Base-by-base conservation (phyloP, 1,140 invertebrate genomes). In the Heliothis virescens region DNA sequence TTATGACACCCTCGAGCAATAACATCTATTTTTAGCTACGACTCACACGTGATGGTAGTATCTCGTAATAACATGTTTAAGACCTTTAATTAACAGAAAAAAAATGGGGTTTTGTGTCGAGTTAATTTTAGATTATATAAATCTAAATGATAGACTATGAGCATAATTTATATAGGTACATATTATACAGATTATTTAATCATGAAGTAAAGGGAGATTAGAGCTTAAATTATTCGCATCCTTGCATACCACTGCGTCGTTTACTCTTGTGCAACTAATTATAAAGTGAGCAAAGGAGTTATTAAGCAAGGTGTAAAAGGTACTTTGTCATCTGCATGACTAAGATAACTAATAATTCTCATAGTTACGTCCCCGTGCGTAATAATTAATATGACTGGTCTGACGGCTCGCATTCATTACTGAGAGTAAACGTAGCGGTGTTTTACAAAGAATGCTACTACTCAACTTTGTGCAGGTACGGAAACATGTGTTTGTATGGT, bases 351-450 rank as follows among this genome's bases (percentile, higher is more conserved):
- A 11, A 60, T 60, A 13, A 60, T 60, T 60, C 21, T 60, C 57
- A 11, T 29, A 67, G 2, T 67, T 50, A 12, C 13, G 16, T 13
- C 16, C n/a, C 47, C 16, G 41, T 18, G 47, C 63, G 63, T 48
- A 50, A 34, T 34, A 67, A 50, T 48, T 50, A 50, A 50, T 67
- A 41, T 29, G 67, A 53, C 67, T 52, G 67, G 67, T 71, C 15
- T n/a, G 47, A 71, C 67, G 12, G 9, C 21, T 21, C 18, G 0
- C 16, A 26, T 53, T 52, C 11, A 71, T 71, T 71, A 71, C 18
- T 71, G 48, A 71, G 62, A 11, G 34, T 63, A 5, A 60, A 3
- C 13, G 16, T 21, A n/a, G 57, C 62, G 29, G 29, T 62, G 5
- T 16, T 63, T 63, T 63, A 41, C 34, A 47, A 63, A 41, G n/a